phyloP scores from a whole-genome alignment of 2,888 invertebrate genomes.

The Ctena decussata region DNA sequence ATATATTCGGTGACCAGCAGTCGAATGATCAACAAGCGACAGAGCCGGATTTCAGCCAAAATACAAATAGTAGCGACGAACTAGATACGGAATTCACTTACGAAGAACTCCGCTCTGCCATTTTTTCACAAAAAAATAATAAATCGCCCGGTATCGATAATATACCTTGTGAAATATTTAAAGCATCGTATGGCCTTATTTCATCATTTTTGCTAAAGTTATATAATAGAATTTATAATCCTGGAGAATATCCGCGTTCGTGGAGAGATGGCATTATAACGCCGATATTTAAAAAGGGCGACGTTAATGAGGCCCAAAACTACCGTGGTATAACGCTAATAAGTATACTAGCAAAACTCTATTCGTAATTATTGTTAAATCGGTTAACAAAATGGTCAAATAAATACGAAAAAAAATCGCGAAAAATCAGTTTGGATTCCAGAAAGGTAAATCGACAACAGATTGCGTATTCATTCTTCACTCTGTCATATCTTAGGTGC shows the following conservation, averaged over 20 bases:
- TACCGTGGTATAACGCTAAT: not conserved
- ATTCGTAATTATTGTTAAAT: not conserved
- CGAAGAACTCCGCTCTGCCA: not conserved
- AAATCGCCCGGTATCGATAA: not conserved
- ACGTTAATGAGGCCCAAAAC: not conserved
- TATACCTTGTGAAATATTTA: not conserved
- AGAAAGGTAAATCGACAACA: too few species aligned
- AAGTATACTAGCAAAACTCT: conserved; percentile 1
- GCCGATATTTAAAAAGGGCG: not conserved
- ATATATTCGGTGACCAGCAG: too few species aligned
- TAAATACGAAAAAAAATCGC: too few species aligned
- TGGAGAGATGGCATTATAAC: not conserved
- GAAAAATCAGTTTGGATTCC: too few species aligned
- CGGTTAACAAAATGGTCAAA: too few species aligned
- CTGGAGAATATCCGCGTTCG: not conserved
- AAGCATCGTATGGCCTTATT: not conserved
- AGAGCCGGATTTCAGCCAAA: too few species aligned
- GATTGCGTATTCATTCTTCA: conserved; percentile 2
- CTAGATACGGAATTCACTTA: not conserved
- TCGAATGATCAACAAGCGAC: too few species aligned
- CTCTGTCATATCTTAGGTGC: not conserved
- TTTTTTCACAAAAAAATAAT: not conserved
- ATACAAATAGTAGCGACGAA: not conserved
- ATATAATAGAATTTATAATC: not conserved
- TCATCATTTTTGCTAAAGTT: not conserved